Conservation (phyloP, 2,888 invertebrate species). For the Trachelus iudaicus region DNA sequence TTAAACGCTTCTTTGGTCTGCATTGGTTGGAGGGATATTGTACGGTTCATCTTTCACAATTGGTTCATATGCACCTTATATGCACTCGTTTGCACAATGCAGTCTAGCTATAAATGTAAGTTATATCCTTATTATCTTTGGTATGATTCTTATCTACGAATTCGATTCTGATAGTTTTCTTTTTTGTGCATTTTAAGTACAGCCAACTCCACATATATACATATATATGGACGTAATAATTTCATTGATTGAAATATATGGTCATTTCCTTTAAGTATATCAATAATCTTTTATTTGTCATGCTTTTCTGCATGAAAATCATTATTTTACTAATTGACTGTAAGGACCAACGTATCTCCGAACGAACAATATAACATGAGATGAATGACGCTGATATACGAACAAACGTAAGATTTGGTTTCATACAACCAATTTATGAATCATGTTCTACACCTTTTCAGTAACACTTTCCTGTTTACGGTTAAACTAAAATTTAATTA, state of each 20-base stretch:
- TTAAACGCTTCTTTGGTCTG: background rate
- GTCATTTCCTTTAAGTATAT: too few relatives aligned
- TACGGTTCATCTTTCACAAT: background rate
- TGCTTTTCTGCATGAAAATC: background rate
- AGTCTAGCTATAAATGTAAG: background rate
- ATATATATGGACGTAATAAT: background rate
- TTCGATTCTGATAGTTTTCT: too few relatives aligned
- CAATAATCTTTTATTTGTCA: background rate
- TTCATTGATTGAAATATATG: too few relatives aligned
- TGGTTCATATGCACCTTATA: background rate
- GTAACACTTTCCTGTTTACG: background rate
- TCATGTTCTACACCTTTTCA: background rate
- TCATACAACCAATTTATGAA: background rate
- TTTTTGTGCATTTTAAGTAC: too few relatives aligned
- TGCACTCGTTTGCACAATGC: background rate
- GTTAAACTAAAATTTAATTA: background rate
- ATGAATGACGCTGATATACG: background rate
- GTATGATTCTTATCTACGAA: background rate
- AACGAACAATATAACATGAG: background rate
- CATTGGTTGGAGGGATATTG: background rate
- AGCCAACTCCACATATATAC: background rate
- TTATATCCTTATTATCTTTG: background rate
- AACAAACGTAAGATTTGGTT: background rate
- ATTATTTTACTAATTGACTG: background rate
- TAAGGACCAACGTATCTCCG: background rate